Conservation (phyloP, 2,797 vertebrate genomes). For the Sparidentex hasta region DNA sequence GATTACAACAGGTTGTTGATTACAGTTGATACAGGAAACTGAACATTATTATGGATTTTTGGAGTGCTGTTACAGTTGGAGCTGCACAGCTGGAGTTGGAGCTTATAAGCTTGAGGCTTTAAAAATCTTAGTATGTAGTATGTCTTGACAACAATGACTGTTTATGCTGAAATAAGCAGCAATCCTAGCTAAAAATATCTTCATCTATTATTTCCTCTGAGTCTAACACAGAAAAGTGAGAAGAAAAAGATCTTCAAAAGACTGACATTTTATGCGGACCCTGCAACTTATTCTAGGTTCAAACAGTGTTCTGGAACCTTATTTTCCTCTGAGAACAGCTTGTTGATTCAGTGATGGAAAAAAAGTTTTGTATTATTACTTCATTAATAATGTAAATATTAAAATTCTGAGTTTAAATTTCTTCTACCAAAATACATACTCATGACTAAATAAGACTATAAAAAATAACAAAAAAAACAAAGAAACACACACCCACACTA, state of each 20-base stretch:
- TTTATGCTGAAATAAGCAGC: not conserved
- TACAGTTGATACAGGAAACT: not conserved
- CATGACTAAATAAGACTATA: not conserved
- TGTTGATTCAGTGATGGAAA: too few species aligned
- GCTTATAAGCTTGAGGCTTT: not conserved
- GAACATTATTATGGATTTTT: slow-evolving; percentile 2
- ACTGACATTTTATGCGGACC: too few species aligned
- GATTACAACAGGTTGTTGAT: not conserved
- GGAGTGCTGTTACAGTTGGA: not conserved
- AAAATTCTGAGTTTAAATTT: too few species aligned
- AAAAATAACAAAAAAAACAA: not conserved
- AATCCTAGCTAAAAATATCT: not conserved
- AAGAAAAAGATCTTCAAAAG: too few species aligned
- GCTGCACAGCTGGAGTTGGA: not conserved
- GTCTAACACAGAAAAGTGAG: not conserved
- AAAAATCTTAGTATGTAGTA: not conserved
- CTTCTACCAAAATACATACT: not conserved
- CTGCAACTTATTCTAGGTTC: too few species aligned
- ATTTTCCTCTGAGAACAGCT: too few species aligned
- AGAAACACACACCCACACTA: too few species aligned
- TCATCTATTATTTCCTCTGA: not conserved
- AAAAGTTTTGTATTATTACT: too few species aligned
- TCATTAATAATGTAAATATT: too few species aligned
- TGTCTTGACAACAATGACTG: not conserved
- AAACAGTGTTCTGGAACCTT: too few species aligned